A percentile compares a stretch with the other conserved stretches of the same genome.
Evolutionary conservation across 2,113 vertebrate genomes (phyloP).

Genomic region (Puntigrus tetrazona): DNA sequence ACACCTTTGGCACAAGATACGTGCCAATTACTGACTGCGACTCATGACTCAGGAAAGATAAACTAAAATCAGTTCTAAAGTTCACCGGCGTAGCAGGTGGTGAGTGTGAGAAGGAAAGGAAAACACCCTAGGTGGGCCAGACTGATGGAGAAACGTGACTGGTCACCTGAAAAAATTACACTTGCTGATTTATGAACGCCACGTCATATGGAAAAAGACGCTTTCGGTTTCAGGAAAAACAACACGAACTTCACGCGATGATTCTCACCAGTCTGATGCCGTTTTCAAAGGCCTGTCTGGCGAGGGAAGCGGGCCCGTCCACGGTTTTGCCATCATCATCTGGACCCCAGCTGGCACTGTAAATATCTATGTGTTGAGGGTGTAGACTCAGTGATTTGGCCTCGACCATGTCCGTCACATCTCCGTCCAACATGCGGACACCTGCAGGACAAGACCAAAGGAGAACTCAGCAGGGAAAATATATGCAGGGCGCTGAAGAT

Average conservation of each 20-base stretch:
- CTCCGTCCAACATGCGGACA: slow-evolving; percentile 97
- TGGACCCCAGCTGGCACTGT: slow-evolving; percentile 98
- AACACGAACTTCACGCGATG: not conserved
- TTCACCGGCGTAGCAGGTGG: slow-evolving; percentile 11
- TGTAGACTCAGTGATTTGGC: slow-evolving; percentile 94
- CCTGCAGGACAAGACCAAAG: slow-evolving; percentile 69
- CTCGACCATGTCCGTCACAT: slow-evolving; percentile 99
- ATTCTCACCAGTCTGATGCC: slow-evolving; percentile 90
- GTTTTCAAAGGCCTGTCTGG: slow-evolving; percentile 95
- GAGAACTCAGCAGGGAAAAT: not conserved
- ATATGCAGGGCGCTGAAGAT: not conserved
- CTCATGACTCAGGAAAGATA: slow-evolving; percentile 43
- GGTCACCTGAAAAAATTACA: slow-evolving; percentile 4
- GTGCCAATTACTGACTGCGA: slow-evolving; percentile 32
- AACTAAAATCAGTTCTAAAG: slow-evolving; percentile 37
- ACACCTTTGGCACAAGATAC: slow-evolving; percentile 36
- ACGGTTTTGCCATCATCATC: slow-evolving; percentile 98
- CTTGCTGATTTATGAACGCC: not conserved
- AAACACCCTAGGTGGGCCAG: slow-evolving; percentile 3
- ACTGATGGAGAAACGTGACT: not conserved
- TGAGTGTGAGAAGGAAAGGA: slow-evolving; percentile 6
- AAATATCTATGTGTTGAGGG: slow-evolving; percentile 96
- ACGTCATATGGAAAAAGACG: not conserved
- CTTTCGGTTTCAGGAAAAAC: not conserved
- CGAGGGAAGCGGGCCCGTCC: slow-evolving; percentile 93